Conservation (phyloP, 2,113 vertebrate species). For the Athene noctua region DNA sequence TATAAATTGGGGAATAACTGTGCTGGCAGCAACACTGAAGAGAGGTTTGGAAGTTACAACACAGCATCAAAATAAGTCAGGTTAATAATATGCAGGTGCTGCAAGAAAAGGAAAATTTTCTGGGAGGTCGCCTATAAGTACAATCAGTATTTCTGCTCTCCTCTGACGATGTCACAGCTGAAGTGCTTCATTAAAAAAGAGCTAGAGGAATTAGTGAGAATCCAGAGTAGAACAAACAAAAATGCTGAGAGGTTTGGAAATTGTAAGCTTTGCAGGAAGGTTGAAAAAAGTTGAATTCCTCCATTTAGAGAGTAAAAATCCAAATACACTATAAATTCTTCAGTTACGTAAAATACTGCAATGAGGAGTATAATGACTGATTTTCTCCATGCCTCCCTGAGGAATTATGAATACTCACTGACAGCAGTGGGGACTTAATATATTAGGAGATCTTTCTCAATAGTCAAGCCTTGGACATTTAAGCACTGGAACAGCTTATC, state of each 20-base stretch:
- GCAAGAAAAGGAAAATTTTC: not conserved
- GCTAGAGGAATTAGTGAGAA: not conserved
- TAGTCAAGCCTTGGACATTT: not conserved
- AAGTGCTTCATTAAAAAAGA: not conserved
- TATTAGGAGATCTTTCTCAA: not conserved
- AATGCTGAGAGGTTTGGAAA: not conserved
- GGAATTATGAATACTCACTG: not conserved
- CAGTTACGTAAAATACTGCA: not conserved
- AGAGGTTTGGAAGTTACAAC: not conserved
- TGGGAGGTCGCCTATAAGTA: not conserved
- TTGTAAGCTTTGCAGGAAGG: not conserved
- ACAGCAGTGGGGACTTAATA: not conserved
- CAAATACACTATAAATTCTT: not conserved
- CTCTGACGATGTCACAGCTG: not conserved
- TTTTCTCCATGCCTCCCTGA: not conserved
- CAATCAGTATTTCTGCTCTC: not conserved
- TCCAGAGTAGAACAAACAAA: not conserved
- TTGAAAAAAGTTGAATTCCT: not conserved
- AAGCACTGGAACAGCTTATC: not conserved
- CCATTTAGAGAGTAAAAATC: not conserved
- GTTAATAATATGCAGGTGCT: constrained; percentile 6
- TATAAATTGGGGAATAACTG: not conserved
- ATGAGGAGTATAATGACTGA: not conserved
- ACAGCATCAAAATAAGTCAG: not conserved
- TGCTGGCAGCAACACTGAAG: not conserved